Evolutionary conservation across 2,888 invertebrate species (phyloP).

Genomic region (Catocala fraxini): DNA sequence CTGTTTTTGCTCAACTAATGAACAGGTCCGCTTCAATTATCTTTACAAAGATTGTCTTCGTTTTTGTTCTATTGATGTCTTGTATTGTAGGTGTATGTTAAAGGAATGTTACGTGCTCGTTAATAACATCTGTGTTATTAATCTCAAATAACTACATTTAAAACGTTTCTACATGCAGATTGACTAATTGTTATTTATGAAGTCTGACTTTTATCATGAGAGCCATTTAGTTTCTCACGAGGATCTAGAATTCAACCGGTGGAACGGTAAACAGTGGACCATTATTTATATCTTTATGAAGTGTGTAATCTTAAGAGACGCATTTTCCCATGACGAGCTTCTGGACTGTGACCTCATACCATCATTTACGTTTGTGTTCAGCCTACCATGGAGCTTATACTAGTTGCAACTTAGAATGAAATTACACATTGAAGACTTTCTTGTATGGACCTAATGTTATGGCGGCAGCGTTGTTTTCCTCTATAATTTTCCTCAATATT

Average conservation of each 20-base stretch:
- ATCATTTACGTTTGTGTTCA: constrained; percentile 57
- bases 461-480: constrained; percentile 40
- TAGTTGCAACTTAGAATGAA: constrained; percentile 37
- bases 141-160: constrained; percentile 21
- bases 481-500: constrained; percentile 61
- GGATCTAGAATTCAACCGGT: constrained; percentile 22
- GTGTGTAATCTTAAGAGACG: constrained; percentile 64
- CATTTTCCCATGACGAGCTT: constrained; percentile 80
- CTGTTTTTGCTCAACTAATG: constrained; percentile 48
- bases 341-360: constrained; percentile 69
- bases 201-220: constrained; percentile 9
- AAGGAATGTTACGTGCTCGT: constrained; percentile 24
- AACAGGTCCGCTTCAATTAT: constrained; percentile 58
- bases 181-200: constrained; percentile 19
- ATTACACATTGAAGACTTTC: constrained; percentile 28
- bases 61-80: constrained; percentile 51
- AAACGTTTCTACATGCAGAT: constrained; percentile 10
- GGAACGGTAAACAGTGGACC: constrained; percentile 19
- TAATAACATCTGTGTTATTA: constrained; percentile 27
- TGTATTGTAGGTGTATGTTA: constrained; percentile 38
- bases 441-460: constrained; percentile 12
- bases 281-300: constrained; percentile 55
- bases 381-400: constrained; percentile 54
- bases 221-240: constrained; percentile 29
- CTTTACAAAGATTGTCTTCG: constrained; percentile 46